Conservation (phyloP, 2,797 vertebrate genomes). For the Apogon hyalosoma region DNA sequence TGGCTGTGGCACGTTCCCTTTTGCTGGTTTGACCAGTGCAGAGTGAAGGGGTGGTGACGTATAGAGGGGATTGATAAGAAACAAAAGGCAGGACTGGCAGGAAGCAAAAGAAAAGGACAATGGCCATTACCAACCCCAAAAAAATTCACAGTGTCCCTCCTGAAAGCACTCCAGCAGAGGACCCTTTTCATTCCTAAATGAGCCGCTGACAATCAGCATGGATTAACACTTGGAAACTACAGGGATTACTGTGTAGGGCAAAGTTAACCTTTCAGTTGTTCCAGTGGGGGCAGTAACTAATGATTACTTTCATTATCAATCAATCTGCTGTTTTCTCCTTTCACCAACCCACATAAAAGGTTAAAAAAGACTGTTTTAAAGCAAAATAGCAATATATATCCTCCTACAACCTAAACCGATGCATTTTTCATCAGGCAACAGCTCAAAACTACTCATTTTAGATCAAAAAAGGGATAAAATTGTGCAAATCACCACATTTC, state of each 20-base stretch:
- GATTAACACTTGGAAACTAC: slow-evolving; percentile 66
- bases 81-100: slow-evolving; percentile 63
- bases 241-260: slow-evolving; percentile 31
- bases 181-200: slow-evolving; percentile 75
- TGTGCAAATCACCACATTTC: too few species aligned
- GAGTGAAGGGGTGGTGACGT: slow-evolving; percentile 47
- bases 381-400: too few species aligned
- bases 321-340: too few species aligned
- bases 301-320: too few species aligned
- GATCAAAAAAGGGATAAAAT: too few species aligned
- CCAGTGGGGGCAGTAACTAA: slow-evolving; percentile 14
- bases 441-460: too few species aligned
- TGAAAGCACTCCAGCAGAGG: slow-evolving; percentile 71
- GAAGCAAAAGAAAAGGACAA: slow-evolving; percentile 69
- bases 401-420: too few species aligned
- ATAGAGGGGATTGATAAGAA: slow-evolving; percentile 46
- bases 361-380: too few species aligned
- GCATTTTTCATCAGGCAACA: too few species aligned
- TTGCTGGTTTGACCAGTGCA: slow-evolving; percentile 38
- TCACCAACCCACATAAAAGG: too few species aligned
- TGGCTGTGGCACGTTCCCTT: slow-evolving; percentile 29
- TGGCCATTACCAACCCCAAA: slow-evolving; percentile 71
- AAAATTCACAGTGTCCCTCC: slow-evolving; percentile 34
- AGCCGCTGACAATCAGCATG: slow-evolving; percentile 66
- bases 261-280: slow-evolving; percentile 31